Evolutionary conservation across 2,888 invertebrate species (phyloP).

Genomic region (Polylopha cassiicola): DNA sequence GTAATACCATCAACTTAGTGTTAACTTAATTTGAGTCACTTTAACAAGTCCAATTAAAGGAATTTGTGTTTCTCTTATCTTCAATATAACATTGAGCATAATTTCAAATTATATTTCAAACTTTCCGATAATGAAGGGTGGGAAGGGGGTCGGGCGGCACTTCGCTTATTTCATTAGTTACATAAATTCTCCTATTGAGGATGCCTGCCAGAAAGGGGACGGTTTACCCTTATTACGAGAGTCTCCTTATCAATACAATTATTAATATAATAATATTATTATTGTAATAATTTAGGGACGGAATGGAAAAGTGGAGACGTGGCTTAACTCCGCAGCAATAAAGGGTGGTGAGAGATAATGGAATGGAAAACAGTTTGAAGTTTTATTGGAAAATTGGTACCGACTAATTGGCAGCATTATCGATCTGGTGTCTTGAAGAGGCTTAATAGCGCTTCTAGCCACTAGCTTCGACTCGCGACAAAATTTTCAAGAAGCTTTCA

Average conservation of each 20-base stretch:
- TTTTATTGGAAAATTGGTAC: conserved; percentile 77
- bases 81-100: conserved; percentile 78
- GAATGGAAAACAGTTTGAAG: conserved; percentile 78
- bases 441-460: conserved; percentile 29
- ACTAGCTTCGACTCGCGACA: conserved; percentile 35
- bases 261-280: conserved; percentile 78
- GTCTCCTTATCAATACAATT: conserved; percentile 78
- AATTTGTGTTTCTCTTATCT: conserved; percentile 79
- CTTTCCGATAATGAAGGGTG: conserved; percentile 78
- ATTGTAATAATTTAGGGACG: conserved; percentile 75
- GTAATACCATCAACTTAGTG: conserved; percentile 77
- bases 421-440: conserved; percentile 62
- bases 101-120: conserved; percentile 79
- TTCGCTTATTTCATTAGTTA: conserved; percentile 78
- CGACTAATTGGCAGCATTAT: conserved; percentile 74
- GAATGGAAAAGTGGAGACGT: conserved; percentile 64
- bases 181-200: conserved; percentile 78
- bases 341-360: conserved; percentile 76
- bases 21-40: conserved; percentile 78
- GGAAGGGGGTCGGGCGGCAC: conserved; percentile 55
- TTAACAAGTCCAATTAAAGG: conserved; percentile 79
- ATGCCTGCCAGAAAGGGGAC: conserved; percentile 76
- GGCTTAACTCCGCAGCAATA: conserved; percentile 75
- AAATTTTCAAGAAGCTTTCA: not conserved
- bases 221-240: conserved; percentile 78